Evolutionary conservation across 2,797 vertebrate species (phyloP).

Genomic region (Acipenser transmontanus): DNA sequence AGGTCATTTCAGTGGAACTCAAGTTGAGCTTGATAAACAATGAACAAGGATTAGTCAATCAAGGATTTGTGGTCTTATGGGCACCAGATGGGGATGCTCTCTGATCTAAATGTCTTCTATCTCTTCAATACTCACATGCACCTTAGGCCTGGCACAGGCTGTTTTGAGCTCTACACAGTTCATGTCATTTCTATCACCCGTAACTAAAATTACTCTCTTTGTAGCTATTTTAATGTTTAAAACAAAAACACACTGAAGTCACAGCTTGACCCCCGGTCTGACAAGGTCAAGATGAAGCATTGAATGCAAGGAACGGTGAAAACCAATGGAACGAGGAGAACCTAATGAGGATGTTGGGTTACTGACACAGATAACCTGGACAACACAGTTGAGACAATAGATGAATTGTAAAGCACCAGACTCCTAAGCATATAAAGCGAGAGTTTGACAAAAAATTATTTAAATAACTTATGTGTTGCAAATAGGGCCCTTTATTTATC

Average conservation of each 20-base stretch:
- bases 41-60: conserved; percentile 7
- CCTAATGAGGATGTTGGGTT: too few relatives aligned
- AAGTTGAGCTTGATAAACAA: conserved; percentile 10
- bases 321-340: too few relatives aligned
- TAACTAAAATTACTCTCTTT: conserved; percentile 9
- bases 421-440: too few relatives aligned
- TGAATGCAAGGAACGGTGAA: too few relatives aligned
- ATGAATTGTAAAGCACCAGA: too few relatives aligned
- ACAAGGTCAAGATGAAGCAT: not conserved
- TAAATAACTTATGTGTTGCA: too few relatives aligned
- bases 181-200: conserved; percentile 6
- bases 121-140: not conserved
- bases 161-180: conserved; percentile 8
- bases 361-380: too few relatives aligned
- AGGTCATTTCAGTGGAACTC: conserved; percentile 3
- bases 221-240: conserved; percentile 8
- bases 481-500: too few relatives aligned
- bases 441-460: too few relatives aligned
- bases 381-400: too few relatives aligned
- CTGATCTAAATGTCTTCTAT: not conserved
- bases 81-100: conserved; percentile 16
- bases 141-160: not conserved
- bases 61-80: conserved; percentile 10
- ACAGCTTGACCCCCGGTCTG: conserved; percentile 8
- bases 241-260: conserved; percentile 17